Conservation (phyloP, 2,888 invertebrate genomes). For the Callinectes sapidus region DNA sequence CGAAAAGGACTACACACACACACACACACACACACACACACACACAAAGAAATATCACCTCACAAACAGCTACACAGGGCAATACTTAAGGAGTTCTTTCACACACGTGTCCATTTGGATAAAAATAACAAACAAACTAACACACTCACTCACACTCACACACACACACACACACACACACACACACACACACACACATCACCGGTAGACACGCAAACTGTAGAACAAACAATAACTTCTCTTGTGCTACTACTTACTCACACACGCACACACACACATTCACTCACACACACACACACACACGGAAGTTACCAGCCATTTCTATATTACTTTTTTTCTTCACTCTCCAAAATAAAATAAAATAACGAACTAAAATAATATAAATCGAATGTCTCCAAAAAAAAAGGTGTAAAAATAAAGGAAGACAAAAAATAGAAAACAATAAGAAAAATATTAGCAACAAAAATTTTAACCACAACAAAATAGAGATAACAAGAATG, state of each 20-base stretch:
- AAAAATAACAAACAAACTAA: neutral
- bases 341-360: too few species aligned
- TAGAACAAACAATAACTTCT: neutral
- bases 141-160: neutral
- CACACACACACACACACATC: neutral
- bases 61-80: slow-evolving; percentile 9
- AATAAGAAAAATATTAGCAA: too few species aligned
- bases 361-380: too few species aligned
- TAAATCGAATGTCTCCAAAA: too few species aligned
- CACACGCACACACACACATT: slow-evolving; percentile 4
- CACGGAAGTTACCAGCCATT: too few species aligned
- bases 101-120: neutral
- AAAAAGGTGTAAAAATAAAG: too few species aligned
- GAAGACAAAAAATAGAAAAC: too few species aligned
- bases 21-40: slow-evolving; percentile 14
- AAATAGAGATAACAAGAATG: too few species aligned
- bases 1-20: slow-evolving; percentile 34
- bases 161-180: neutral
- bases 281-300: neutral
- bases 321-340: too few species aligned
- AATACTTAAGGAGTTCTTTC: neutral
- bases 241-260: neutral
- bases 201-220: neutral
- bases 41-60: slow-evolving; percentile 1
- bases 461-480: too few species aligned